Evolutionary conservation across 2,797 vertebrate species (phyloP).

Genomic region (Masticophis lateralis): DNA sequence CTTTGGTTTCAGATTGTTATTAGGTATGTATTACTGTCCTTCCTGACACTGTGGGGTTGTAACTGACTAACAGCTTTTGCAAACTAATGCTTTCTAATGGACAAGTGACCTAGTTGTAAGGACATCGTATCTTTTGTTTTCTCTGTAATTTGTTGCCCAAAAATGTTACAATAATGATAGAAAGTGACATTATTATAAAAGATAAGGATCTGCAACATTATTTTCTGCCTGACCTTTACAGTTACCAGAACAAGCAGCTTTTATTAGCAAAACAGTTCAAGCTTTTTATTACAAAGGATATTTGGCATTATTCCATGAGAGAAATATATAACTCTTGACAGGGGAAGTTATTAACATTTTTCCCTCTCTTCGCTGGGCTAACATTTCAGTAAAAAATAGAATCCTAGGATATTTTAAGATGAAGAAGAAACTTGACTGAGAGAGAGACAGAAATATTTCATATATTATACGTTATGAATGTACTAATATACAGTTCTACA

Average conservation of each 20-base stretch:
- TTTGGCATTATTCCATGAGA: slow-evolving; percentile 55
- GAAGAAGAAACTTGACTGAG: slow-evolving; percentile 49
- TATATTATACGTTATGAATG: slow-evolving; percentile 40
- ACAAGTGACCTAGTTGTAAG: slow-evolving; percentile 47
- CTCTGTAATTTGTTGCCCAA: slow-evolving; percentile 59
- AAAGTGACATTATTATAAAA: slow-evolving; percentile 76
- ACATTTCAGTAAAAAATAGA: slow-evolving; percentile 64
- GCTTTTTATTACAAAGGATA: slow-evolving; percentile 70
- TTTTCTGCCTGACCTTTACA: slow-evolving; percentile 75
- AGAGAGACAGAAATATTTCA: slow-evolving; percentile 49
- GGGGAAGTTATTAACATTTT: slow-evolving; percentile 64
- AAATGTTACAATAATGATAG: slow-evolving; percentile 72
- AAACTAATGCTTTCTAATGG: slow-evolving; percentile 64
- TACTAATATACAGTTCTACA: slow-evolving; percentile 38
- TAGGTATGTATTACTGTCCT: slow-evolving; percentile 73
- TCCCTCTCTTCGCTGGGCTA: slow-evolving; percentile 56
- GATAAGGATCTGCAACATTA: slow-evolving; percentile 74
- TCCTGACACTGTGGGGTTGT: slow-evolving; percentile 76
- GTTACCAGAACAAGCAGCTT: slow-evolving; percentile 67
- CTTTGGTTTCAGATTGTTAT: slow-evolving; percentile 70
- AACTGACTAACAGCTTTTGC: slow-evolving; percentile 75
- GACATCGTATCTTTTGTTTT: slow-evolving; percentile 69
- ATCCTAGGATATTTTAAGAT: slow-evolving; percentile 51
- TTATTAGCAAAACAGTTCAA: slow-evolving; percentile 69
- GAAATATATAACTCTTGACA: slow-evolving; percentile 63